Conservation (phyloP, 2,113 vertebrate species). For the Lethenteron reissneri region DNA sequence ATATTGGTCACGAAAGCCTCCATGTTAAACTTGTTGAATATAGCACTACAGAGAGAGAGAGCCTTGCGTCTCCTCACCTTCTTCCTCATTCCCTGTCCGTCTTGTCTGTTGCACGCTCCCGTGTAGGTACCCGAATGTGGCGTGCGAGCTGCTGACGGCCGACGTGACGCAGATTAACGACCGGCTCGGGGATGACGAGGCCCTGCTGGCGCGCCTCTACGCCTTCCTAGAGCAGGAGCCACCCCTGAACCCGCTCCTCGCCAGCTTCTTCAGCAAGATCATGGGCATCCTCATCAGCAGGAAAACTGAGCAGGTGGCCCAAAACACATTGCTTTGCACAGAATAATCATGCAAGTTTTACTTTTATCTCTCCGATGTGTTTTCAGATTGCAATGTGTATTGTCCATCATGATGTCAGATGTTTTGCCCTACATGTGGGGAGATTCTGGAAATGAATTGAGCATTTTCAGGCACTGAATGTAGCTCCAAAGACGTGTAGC, state of each 20-base stretch:
- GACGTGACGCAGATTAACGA: slow-evolving; percentile 30
- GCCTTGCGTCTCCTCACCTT: background rate
- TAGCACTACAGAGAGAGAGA: no score
- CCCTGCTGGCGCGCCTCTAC: slow-evolving; percentile 24
- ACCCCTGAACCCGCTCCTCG: slow-evolving; percentile 25
- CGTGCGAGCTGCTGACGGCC: slow-evolving; percentile 28
- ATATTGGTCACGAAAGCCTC: no score
- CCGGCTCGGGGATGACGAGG: slow-evolving; percentile 23
- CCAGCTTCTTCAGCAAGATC: slow-evolving; percentile 34
- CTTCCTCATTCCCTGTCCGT: background rate
- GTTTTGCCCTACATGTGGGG: no score
- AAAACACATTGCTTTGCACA: no score
- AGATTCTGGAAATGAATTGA: no score
- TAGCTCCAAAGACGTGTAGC: no score
- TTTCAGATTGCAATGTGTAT: no score
- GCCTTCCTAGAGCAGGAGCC: slow-evolving; percentile 21
- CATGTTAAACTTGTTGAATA: no score
- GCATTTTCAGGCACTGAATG: no score
- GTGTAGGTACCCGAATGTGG: slow-evolving; percentile 27
- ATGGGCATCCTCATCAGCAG: slow-evolving; percentile 32
- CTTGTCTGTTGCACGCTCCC: background rate
- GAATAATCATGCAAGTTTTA: no score
- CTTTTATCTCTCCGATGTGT: no score
- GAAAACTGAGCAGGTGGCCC: slow-evolving; percentile 25
- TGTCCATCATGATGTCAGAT: no score